phyloP scores from a whole-genome alignment of 2,797 vertebrate species.

The Melanotaenia nigrans region DNA sequence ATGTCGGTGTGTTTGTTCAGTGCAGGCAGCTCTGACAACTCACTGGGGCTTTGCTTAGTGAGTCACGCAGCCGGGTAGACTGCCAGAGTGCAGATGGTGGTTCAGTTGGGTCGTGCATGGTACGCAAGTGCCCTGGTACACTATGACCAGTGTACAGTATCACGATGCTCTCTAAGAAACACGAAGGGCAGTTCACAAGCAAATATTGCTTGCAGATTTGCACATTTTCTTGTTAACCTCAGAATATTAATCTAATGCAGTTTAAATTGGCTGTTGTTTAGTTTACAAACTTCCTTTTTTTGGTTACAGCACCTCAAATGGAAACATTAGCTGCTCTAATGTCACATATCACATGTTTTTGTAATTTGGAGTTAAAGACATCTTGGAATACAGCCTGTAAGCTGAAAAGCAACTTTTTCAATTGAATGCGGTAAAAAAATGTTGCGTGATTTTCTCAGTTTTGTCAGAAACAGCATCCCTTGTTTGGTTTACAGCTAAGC shows the following conservation, averaged over 20 bases:
- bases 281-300: background rate
- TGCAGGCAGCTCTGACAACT: constrained; percentile 59
- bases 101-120: constrained; percentile 34
- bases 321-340: constrained; percentile 13
- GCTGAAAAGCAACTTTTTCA: no score
- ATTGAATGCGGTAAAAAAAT: no score
- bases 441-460: background rate
- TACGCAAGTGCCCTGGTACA: constrained; percentile 9
- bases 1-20: constrained; percentile 45
- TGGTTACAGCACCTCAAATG: constrained; percentile 20
- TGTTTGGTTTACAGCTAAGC: constrained; percentile 7
- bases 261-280: constrained; percentile 19
- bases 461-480: background rate
- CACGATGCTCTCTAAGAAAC: background rate
- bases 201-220: background rate
- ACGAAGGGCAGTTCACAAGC: background rate
- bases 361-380: background rate
- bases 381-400: constrained; percentile 2
- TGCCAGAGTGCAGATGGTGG: constrained; percentile 49
- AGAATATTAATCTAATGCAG: background rate
- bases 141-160: constrained; percentile 19
- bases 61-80: constrained; percentile 48
- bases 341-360: constrained; percentile 23
- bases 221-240: background rate
- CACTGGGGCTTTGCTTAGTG: constrained; percentile 55